These are phyloP conservation scores for Drosophila demipolita DNA, from an alignment of 2,888 invertebrate species.

Conservation along the genomic window DNA sequence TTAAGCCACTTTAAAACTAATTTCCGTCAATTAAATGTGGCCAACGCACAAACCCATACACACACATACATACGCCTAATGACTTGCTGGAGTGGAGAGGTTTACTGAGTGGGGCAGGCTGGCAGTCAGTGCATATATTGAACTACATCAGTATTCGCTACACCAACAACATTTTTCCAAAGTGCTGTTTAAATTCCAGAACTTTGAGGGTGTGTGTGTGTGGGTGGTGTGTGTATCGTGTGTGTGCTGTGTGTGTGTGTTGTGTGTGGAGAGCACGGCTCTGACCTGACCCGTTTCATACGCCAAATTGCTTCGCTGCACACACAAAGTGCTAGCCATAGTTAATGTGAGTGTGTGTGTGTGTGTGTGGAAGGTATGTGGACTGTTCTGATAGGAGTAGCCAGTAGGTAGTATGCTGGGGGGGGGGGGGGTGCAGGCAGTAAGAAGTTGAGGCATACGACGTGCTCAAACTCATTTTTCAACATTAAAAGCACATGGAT, in stretches of 20 bases:
- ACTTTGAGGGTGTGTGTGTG: constrained; percentile 4
- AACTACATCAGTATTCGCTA: constrained; percentile 44
- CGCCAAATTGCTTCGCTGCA: constrained; percentile 78
- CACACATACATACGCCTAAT: constrained; percentile 56
- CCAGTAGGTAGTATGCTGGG: not conserved
- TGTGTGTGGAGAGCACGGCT: constrained; percentile 29
- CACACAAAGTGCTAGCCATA: constrained; percentile 56
- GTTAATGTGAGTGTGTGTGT: not conserved
- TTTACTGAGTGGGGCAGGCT: not conserved
- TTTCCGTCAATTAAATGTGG: constrained; percentile 74
- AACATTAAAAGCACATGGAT: constrained; percentile 76
- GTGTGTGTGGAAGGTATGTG: not conserved
- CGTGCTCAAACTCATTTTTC: constrained; percentile 75
- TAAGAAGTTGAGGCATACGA: constrained; percentile 32
- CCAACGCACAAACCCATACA: constrained; percentile 30
- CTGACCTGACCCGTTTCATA: constrained; percentile 78
- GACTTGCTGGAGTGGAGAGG: constrained; percentile 64
- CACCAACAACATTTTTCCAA: constrained; percentile 50
- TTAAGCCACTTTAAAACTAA: constrained; percentile 61
- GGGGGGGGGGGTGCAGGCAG: constrained; percentile 10
- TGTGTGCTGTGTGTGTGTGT: not conserved
- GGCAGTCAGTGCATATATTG: constrained; percentile 61
- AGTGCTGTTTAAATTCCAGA: constrained; percentile 69
- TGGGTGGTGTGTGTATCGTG: not conserved
- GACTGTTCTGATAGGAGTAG: not conserved